phyloP scores from a whole-genome alignment of 2,888 invertebrate genomes.

The Clusia tigrina region DNA sequence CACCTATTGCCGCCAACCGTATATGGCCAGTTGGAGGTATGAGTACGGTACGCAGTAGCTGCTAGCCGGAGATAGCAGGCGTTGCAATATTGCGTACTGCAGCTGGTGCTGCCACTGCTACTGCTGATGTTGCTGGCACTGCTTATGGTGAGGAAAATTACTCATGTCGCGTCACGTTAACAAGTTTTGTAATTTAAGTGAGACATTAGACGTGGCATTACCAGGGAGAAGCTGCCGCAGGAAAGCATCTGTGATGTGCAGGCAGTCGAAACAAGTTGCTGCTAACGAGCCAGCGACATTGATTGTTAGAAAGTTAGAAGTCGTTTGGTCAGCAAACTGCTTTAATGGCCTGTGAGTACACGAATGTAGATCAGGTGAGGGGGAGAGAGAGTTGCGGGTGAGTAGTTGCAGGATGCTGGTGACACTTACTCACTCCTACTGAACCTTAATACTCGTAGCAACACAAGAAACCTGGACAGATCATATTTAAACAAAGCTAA shows the following conservation, averaged over 20 bases:
- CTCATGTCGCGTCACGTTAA: slow-evolving; percentile 22
- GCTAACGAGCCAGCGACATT: no score
- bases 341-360: no score
- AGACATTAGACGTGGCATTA: slow-evolving; percentile 47
- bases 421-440: no score
- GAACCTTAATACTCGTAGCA: no score
- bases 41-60: not conserved
- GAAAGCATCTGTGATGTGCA: not conserved
- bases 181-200: slow-evolving; percentile 50
- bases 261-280: not conserved
- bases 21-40: not conserved
- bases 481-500: no score
- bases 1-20: slow-evolving; percentile 30
- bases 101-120: slow-evolving; percentile 7
- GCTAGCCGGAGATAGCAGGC: not conserved
- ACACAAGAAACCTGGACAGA: no score
- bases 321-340: no score
- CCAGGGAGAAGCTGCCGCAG: slow-evolving; percentile 52
- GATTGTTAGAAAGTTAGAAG: no score
- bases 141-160: slow-evolving; percentile 4
- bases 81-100: no score
- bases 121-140: not conserved
- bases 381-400: no score
- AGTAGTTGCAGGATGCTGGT: no score
- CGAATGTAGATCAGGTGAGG: no score